A percentile compares a stretch with the other conserved stretches of the same genome.
Evolutionary conservation across 2,113 vertebrate species (phyloP).

Genomic region (Murina feae): DNA sequence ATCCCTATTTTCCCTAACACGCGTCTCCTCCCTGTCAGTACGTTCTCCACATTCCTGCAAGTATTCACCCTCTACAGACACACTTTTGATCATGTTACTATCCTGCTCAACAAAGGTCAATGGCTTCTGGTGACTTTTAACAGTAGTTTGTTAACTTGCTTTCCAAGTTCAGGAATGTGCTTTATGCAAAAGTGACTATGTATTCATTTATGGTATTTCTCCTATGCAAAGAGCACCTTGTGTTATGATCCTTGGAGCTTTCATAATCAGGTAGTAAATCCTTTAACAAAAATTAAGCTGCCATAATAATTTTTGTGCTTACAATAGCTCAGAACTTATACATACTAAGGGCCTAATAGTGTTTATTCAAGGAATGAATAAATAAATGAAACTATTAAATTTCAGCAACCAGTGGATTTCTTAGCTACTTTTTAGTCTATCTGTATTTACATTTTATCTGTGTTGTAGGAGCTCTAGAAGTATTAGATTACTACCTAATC

Average conservation of each 20-base stretch:
- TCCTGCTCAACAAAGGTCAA: background rate
- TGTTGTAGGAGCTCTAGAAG: background rate
- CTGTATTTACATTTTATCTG: background rate
- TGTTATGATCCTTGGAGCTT: background rate
- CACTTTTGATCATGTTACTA: background rate
- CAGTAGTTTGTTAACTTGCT: background rate
- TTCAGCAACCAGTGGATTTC: background rate
- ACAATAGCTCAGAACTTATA: background rate
- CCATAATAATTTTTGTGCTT: background rate
- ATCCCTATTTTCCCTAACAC: background rate
- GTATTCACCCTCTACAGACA: background rate
- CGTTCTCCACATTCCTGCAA: background rate
- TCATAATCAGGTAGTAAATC: background rate
- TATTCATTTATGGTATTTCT: background rate
- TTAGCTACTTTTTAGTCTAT: background rate
- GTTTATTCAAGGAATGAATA: conserved; percentile 25
- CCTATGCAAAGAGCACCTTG: background rate
- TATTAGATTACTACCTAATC: too few relatives aligned
- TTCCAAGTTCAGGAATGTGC: background rate
- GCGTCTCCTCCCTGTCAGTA: background rate
- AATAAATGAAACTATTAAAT: background rate
- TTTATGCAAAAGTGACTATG: background rate
- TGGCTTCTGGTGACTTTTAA: background rate
- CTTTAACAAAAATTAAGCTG: background rate
- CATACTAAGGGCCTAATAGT: background rate